Evolutionary conservation across 2,797 vertebrate species (phyloP).

Genomic region (Sarcophilus harrisii): DNA sequence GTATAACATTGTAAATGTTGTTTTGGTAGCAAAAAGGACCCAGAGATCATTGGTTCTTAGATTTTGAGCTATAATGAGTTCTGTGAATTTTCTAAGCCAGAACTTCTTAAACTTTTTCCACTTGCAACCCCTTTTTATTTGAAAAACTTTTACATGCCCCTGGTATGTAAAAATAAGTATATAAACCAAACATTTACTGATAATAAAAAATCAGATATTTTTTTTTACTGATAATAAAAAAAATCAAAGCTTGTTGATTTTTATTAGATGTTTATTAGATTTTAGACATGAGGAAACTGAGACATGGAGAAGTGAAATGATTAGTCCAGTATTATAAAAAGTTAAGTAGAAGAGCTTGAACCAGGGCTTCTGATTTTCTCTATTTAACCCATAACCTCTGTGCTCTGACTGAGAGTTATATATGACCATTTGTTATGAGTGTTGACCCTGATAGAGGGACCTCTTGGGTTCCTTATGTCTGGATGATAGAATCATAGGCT

Average conservation of each 20-base stretch:
- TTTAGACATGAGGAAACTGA: background rate
- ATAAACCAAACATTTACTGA: too few species aligned
- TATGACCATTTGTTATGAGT: background rate
- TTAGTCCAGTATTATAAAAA: background rate
- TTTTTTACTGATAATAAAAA: too few species aligned
- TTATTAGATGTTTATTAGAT: too few species aligned
- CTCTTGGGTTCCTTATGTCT: background rate
- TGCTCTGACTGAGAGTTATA: background rate
- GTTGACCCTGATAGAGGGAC: background rate
- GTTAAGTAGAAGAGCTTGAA: background rate
- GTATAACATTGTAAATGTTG: background rate
- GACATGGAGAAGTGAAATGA: background rate
- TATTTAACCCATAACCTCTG: background rate
- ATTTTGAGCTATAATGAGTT: background rate
- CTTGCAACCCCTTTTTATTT: too few species aligned
- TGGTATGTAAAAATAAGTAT: too few species aligned
- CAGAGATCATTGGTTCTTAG: background rate
- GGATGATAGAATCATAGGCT: background rate
- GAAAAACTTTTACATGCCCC: too few species aligned
- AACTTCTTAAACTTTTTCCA: too few species aligned
- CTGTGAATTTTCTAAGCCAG: too few species aligned
- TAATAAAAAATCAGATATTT: too few species aligned
- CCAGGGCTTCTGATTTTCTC: background rate
- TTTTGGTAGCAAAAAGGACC: background rate
- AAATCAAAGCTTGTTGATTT: too few species aligned